Conservation (phyloP, 1,140 invertebrate species). For the Lutraria rhynchaena region DNA sequence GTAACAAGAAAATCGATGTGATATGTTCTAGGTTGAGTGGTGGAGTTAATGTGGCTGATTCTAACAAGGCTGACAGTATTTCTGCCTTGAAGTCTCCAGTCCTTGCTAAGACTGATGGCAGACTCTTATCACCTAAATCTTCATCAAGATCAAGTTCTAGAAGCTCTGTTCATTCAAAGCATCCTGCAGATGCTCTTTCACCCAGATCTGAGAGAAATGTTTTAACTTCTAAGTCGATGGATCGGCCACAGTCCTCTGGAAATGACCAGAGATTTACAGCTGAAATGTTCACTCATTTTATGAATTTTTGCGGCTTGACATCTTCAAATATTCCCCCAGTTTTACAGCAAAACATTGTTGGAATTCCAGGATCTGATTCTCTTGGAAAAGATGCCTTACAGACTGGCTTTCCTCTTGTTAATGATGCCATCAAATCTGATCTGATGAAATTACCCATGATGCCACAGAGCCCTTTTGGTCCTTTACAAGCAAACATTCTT, state of each 20-base stretch:
- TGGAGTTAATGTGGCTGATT: neutral
- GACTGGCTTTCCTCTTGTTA: neutral
- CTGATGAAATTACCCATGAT: slow-evolving; percentile 21
- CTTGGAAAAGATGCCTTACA: neutral
- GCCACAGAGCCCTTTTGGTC: slow-evolving; percentile 8
- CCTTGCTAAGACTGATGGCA: neutral
- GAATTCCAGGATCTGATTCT: neutral
- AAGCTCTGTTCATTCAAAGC: neutral
- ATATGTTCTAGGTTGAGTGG: no score
- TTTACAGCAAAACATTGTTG: slow-evolving; percentile 36
- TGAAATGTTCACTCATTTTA: slow-evolving; percentile 43
- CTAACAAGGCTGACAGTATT: neutral
- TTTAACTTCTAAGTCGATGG: neutral
- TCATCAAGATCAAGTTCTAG: slow-evolving; percentile 11
- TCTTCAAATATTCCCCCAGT: slow-evolving; percentile 27
- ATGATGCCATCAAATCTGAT: neutral
- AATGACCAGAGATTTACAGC: slow-evolving; percentile 12
- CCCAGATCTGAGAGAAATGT: slow-evolving; percentile 33
- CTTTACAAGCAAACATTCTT: slow-evolving; percentile 42
- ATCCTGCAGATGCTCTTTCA: slow-evolving; percentile 2
- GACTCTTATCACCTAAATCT: slow-evolving; percentile 4
- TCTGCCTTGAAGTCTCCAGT: neutral
- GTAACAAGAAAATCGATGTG: no score
- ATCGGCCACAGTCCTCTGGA: slow-evolving; percentile 12
- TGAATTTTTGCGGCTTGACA: slow-evolving; percentile 40